Conservation (phyloP, 2,888 invertebrate genomes). For the Lepidochrysops patricia region DNA sequence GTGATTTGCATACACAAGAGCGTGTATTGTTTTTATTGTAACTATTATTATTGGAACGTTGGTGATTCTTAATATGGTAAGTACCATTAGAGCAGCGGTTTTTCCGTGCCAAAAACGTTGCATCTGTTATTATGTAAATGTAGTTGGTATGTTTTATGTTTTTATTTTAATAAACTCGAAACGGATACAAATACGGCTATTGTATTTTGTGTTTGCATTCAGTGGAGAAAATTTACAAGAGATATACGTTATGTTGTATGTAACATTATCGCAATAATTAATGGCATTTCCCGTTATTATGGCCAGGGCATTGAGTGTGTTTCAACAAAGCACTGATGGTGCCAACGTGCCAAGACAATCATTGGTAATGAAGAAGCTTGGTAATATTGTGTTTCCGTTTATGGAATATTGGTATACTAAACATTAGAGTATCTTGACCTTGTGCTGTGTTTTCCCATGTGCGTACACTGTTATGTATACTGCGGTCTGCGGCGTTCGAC, state of each 20-base stretch:
- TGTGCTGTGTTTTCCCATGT: slow-evolving; percentile 50
- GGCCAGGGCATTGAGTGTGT: too few relatives aligned
- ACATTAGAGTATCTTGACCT: slow-evolving; percentile 38
- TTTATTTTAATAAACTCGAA: background rate
- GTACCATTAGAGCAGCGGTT: background rate
- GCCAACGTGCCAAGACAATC: too few relatives aligned
- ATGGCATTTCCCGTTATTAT: too few relatives aligned
- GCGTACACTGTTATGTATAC: slow-evolving; percentile 53
- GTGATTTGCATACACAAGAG: background rate
- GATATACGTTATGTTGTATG: too few relatives aligned
- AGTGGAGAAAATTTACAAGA: too few relatives aligned
- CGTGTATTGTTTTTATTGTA: background rate
- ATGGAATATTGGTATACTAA: too few relatives aligned
- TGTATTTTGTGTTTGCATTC: too few relatives aligned
- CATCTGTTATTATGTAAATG: slow-evolving; percentile 16
- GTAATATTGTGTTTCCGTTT: too few relatives aligned
- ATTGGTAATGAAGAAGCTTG: too few relatives aligned
- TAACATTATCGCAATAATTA: too few relatives aligned
- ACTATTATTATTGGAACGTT: background rate
- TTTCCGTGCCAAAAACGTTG: slow-evolving; percentile 6
- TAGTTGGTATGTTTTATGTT: background rate
- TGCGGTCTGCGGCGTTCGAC: slow-evolving; percentile 26
- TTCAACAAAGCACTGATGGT: too few relatives aligned
- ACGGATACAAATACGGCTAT: background rate
- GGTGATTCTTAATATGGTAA: background rate